These are phyloP conservation scores for Gymnothorax reevesii DNA, from an alignment of 2,797 vertebrate genomes.

Conservation along the genomic window DNA sequence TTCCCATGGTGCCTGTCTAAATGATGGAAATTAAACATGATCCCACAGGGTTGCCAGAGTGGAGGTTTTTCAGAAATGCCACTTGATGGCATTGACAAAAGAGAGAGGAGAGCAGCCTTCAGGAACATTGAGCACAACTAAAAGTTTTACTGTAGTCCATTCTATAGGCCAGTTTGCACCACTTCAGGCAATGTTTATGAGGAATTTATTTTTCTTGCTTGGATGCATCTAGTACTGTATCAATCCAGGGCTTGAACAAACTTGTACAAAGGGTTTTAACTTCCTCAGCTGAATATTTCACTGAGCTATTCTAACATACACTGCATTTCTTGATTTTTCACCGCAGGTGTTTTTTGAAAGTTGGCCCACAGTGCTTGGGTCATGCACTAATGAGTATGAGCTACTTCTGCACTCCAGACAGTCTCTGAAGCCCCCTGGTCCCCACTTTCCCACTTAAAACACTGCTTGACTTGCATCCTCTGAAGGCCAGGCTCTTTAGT, in stretches of 20 bases:
- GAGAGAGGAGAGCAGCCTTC: background rate
- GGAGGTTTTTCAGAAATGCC: background rate
- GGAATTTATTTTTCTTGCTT: background rate
- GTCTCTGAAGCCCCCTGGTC: background rate
- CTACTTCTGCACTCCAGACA: background rate
- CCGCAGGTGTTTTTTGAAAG: background rate
- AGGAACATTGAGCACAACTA: background rate
- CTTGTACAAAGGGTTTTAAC: background rate
- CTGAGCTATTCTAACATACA: background rate
- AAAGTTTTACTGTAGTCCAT: background rate
- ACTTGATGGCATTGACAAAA: background rate
- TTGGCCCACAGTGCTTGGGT: background rate
- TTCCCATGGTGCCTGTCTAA: background rate
- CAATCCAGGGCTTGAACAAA: background rate
- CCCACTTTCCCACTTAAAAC: background rate
- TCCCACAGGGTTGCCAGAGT: background rate
- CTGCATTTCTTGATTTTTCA: background rate
- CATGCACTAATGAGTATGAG: background rate
- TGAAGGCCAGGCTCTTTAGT: conserved; percentile 12
- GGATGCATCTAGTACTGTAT: background rate
- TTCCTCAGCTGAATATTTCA: background rate
- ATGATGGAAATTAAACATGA: background rate
- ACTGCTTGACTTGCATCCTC: background rate
- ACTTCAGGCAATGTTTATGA: background rate
- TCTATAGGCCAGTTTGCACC: background rate